Base-by-base conservation (phyloP, 2,797 vertebrate species). In the Acanthurus leucopareius region DNA sequence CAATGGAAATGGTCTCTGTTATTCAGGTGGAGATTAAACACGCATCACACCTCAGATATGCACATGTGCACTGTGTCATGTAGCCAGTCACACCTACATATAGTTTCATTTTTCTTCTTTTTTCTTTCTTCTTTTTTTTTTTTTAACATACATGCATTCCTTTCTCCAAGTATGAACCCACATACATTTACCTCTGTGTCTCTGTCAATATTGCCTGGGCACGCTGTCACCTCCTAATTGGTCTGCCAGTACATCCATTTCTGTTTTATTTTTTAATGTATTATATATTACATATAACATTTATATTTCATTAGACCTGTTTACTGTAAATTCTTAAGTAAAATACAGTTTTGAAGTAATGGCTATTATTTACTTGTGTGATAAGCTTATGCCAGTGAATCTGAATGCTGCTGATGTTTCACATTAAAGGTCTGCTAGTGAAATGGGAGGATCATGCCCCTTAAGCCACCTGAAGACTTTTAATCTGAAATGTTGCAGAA, bases 21-120 rank as follows among this genome's bases (percentile, higher is more conserved):
- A 96, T 90, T 96, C 97, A 99, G 98, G 98, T 99, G 97, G 96
- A 96, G 88, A 89, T 78, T 48, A 71, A 61, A 67, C 80, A 83
- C 73, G 42, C 77, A 22, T 61, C 58, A 71, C 69, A 75, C 61
- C 14, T 72, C 48, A 75, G 5, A 45, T 72, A 59, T 72, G 7
- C 69, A 75, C 76, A 73, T 63, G 38, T 74, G 17, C 76, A 80
- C 47, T 61, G 75, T 51, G 42, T 59, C 60, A 73, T 69, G 20
- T 40, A 58, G 22, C 58, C 42, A 62, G 7, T 78, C 28, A 53
- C 20, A 59, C 42, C 42, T 35, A 60, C 61, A 71, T 45, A 68
- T 73, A 59, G 19, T 40, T 28, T 28, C 28, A 28, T 28, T 28
- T 28, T 28, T 28, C 28, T 28, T 28, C n/a, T 28, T 28, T 28